A percentile compares a stretch with the other conserved stretches of the same genome.
These are phyloP conservation scores for Flexamia atlantica DNA, from an alignment of 2,888 invertebrate species.

Conservation along the genomic window DNA sequence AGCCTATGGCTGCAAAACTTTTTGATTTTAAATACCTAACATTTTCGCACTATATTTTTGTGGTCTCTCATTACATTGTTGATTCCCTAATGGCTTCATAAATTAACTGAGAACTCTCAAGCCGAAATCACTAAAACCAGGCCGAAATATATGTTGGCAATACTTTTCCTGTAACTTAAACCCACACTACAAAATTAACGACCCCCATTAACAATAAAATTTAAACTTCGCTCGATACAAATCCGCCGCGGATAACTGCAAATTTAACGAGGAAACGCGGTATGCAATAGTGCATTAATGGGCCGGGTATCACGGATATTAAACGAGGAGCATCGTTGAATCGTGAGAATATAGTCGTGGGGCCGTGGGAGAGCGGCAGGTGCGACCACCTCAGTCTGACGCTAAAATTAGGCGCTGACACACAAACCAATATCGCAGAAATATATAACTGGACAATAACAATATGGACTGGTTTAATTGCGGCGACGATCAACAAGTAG, in stretches of 20 bases:
- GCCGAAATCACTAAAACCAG: too few species aligned
- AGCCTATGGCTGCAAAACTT: too few species aligned
- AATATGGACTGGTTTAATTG: background rate
- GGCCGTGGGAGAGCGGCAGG: constrained; percentile 47
- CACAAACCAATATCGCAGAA: constrained; percentile 29
- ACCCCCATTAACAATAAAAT: too few species aligned
- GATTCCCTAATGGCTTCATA: too few species aligned
- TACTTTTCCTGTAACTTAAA: too few species aligned
- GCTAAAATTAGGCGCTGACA: constrained; percentile 49
- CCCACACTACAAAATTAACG: too few species aligned
- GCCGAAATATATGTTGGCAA: too few species aligned
- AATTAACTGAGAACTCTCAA: too few species aligned
- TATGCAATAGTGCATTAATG: constrained; percentile 54
- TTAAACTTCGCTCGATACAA: background rate
- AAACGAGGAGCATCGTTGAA: constrained; percentile 43
- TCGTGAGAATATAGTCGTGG: constrained; percentile 22
- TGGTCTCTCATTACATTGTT: too few species aligned
- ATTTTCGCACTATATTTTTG: too few species aligned
- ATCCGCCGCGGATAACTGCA: background rate
- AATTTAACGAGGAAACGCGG: constrained; percentile 30
- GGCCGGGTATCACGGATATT: constrained; percentile 27
- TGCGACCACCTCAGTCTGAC: constrained; percentile 16
- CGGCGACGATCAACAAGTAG: background rate
- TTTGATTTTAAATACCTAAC: too few species aligned
- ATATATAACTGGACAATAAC: constrained; percentile 10